phyloP scores from a whole-genome alignment of 2,113 vertebrate genomes.

The Nerophis lumbriciformis region DNA sequence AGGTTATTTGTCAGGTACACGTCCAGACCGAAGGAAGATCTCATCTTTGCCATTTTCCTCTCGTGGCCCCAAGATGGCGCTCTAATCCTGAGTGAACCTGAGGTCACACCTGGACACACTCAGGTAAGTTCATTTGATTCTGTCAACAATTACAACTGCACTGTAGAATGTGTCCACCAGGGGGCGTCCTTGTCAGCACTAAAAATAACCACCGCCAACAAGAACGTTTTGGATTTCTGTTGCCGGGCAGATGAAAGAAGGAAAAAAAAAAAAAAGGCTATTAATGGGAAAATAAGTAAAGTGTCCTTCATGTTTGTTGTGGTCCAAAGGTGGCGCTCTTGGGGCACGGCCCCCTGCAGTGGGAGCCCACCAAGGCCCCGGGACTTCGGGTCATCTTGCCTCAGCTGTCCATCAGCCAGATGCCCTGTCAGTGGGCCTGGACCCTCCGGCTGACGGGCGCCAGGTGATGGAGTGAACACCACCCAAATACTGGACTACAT shows the following conservation, averaged over 20 bases:
- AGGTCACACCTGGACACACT: conserved; percentile 60
- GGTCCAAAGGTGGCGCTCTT: conserved; percentile 77
- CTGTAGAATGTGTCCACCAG: neutral
- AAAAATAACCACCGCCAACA: no score
- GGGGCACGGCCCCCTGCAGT: conserved; percentile 76
- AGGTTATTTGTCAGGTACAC: conserved; percentile 79
- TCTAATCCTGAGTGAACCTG: conserved; percentile 76
- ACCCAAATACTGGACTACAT: no score
- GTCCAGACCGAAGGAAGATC: conserved; percentile 65
- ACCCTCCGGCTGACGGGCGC: conserved; percentile 73
- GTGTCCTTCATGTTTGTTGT: conserved; percentile 3
- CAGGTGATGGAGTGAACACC: conserved; percentile 25
- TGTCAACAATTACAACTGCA: no score
- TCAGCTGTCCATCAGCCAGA: conserved; percentile 63
- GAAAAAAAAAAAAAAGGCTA: no score
- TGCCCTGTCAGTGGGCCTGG: conserved; percentile 90
- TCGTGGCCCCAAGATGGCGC: conserved; percentile 77
- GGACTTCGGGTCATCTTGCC: conserved; percentile 79
- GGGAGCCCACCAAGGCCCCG: conserved; percentile 65
- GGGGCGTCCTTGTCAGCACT: neutral
- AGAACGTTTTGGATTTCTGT: no score
- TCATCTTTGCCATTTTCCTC: conserved; percentile 80
- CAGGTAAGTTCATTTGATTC: conserved; percentile 74
- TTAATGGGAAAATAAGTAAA: no score
- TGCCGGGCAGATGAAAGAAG: no score